Conservation (phyloP, 2,113 vertebrate genomes). For the Melanerpes aurifrons region DNA sequence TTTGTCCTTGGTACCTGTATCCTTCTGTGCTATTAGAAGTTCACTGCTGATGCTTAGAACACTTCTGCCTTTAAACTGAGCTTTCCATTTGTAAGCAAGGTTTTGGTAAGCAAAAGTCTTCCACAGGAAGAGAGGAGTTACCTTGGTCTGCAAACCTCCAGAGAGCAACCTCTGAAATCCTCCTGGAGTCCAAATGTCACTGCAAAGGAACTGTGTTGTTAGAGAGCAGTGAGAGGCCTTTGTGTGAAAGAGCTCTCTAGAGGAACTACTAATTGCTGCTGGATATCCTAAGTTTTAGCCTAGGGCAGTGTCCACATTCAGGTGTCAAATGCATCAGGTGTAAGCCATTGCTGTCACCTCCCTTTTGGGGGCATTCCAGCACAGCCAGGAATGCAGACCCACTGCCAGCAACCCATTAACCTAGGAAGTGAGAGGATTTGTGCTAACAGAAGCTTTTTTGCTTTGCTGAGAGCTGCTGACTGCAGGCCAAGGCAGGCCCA, state of each 20-base stretch:
- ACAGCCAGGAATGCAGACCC: not conserved
- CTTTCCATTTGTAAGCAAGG: not conserved
- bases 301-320: fast-evolving
- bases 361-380: not conserved
- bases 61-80: not conserved
- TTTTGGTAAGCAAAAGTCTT: not conserved
- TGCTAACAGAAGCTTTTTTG: not conserved
- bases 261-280: not conserved
- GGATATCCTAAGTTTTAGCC: not conserved
- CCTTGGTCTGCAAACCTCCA: not conserved
- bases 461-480: not conserved
- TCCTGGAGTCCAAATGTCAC: not conserved
- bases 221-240: not conserved
- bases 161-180: not conserved
- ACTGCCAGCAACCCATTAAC: not conserved
- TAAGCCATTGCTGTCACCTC: not conserved
- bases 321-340: not conserved
- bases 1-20: not conserved
- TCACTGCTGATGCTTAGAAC: not conserved
- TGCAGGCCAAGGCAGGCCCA: not conserved
- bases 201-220: not conserved
- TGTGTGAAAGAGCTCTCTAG: not conserved
- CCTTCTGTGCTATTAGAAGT: not conserved
- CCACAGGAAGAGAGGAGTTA: not conserved
- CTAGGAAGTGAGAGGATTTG: not conserved